phyloP scores from a whole-genome alignment of 2,888 invertebrate genomes.

The Chrysolina haemoptera region DNA sequence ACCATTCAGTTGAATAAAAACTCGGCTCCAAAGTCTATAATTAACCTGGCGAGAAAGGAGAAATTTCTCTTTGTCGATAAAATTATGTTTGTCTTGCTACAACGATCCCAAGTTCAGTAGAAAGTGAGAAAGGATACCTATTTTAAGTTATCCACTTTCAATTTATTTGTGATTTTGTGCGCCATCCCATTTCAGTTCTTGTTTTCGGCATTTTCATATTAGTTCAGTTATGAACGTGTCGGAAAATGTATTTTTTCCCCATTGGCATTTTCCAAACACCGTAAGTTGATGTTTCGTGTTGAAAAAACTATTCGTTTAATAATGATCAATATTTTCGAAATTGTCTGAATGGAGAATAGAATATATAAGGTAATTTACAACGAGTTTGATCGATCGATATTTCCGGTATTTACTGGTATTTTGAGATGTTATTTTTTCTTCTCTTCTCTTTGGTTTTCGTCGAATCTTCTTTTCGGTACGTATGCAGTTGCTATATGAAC shows the following conservation, averaged over 20 bases:
- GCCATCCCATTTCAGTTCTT: not conserved
- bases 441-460: no score
- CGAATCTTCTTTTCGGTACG: no score
- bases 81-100: not conserved
- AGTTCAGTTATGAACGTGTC: not conserved
- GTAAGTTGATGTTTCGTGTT: not conserved
- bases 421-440: no score
- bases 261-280: not conserved
- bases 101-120: constrained; percentile 1
- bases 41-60: constrained; percentile 1
- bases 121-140: constrained; percentile 2
- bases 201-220: not conserved
- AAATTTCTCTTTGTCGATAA: constrained; percentile 17
- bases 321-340: no score
- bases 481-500: no score
- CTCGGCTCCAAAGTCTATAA: not conserved
- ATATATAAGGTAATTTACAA: no score
- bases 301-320: no score
- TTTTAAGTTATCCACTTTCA: constrained; percentile 8
- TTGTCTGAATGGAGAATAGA: no score
- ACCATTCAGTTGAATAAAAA: constrained; percentile 6
- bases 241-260: not conserved
- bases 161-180: constrained; percentile 4
- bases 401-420: no score
- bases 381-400: no score